phyloP scores from a whole-genome alignment of 2,888 invertebrate genomes.

The Danaus chrysippus region DNA sequence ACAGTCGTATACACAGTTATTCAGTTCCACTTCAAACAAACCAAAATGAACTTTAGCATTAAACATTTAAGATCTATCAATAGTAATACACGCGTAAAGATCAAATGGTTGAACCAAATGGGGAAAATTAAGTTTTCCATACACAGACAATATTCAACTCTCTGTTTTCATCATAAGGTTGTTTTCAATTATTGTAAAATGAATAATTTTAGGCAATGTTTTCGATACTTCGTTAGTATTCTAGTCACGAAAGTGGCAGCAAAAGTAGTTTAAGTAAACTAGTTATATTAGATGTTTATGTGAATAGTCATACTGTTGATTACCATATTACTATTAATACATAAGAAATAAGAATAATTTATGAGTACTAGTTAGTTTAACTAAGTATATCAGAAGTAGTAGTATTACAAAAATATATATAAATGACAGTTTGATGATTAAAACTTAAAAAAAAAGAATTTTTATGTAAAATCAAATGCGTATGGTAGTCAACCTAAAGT shows the following conservation, averaged over 20 bases:
- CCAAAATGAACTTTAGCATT: conserved; percentile 9
- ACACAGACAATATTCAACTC: conserved; percentile 18
- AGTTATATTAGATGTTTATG: conserved; percentile 24
- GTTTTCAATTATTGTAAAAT: conserved; percentile 11
- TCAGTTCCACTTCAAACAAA: background rate
- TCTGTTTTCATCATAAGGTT: conserved; percentile 17
- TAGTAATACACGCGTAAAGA: conserved; percentile 1
- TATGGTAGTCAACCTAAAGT: no score
- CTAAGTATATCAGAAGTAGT: no score
- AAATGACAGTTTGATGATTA: no score
- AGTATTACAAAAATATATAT: no score
- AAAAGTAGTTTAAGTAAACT: conserved; percentile 34
- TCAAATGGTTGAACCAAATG: conserved; percentile 23
- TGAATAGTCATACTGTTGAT: conserved; percentile 1
- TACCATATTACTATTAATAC: no score
- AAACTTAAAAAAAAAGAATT: no score
- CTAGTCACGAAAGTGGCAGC: conserved; percentile 33
- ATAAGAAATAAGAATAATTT: no score
- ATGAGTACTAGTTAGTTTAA: no score
- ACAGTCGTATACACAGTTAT: conserved; percentile 17
- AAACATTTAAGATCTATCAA: conserved; percentile 8
- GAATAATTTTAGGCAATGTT: conserved; percentile 30
- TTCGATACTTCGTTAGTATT: conserved; percentile 36
- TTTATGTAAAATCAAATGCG: no score
- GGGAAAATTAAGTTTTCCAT: conserved; percentile 25